Conservation (phyloP, 1,140 invertebrate genomes). For the Arion vulgaris region DNA sequence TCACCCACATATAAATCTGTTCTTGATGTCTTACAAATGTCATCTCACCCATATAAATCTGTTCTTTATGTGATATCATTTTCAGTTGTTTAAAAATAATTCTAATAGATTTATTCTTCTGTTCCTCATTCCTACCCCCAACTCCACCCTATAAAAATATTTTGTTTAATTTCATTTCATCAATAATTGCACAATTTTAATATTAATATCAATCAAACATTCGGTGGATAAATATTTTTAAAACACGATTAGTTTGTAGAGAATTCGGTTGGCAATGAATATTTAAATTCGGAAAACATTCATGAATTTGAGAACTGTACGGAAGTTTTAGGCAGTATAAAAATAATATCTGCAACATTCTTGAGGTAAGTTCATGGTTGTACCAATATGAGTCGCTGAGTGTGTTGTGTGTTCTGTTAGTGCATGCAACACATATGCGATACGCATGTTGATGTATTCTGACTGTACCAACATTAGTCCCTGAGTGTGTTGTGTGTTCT, state of each 20-base stretch:
- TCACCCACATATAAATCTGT: too few species aligned
- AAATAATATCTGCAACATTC: slow-evolving; percentile 91
- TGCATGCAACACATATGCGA: too few species aligned
- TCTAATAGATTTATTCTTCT: not conserved
- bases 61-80: too few species aligned
- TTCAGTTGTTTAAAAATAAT: not conserved
- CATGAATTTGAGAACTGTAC: slow-evolving; percentile 90
- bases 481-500: too few species aligned
- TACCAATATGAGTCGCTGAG: too few species aligned
- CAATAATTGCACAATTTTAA: not conserved
- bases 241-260: not conserved
- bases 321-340: slow-evolving; percentile 92
- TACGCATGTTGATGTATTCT: too few species aligned
- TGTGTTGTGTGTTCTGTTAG: too few species aligned
- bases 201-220: not conserved
- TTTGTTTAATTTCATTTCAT: not conserved
- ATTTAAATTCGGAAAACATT: not conserved
- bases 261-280: not conserved
- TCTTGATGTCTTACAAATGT: too few species aligned
- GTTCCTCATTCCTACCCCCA: not conserved
- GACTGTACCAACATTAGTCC: too few species aligned
- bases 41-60: too few species aligned
- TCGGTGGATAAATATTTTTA: not conserved
- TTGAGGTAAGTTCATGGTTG: slow-evolving; percentile 79
- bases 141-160: not conserved